Evolutionary conservation across 2,888 invertebrate genomes (phyloP), one percentile per base, ranked within the genome.

Genomic region (Sarcophaga variegata): DNA sequence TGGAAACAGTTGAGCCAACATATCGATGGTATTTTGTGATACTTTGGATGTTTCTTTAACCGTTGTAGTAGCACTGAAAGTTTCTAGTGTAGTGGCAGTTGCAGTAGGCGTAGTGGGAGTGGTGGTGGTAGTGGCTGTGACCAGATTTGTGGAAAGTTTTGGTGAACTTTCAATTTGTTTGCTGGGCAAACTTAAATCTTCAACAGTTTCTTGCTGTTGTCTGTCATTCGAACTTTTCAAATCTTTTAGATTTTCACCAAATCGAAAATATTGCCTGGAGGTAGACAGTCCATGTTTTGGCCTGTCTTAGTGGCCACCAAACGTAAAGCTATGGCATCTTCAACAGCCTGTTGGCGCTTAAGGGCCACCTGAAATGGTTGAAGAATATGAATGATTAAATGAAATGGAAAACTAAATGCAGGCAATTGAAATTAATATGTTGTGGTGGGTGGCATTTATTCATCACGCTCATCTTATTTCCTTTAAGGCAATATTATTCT

Each of bases 341-440:
- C 99, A 0, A 98, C 98, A 0, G 99, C 99, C 94, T 99, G 99
- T 93, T 99, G 98, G 14, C 99, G 95, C 94, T 99, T 99, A 81
- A 99, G 93, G 4, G 99, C 99, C 37, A 99, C 98, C 97, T 98
- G 60, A 59, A 86, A 54, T 54, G 11, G 22, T 47, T 37, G 8
- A 60, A 25, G 64, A 77, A 62, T 59, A 45, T 17, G 22, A 81
- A 75, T 3, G 25, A 54, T 22, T 4, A 62, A 72, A 17, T 54
- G 45, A 60, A n/a, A 63, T 10, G 62, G 75, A 64, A 37, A 37
- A 37, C 10, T 17, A 54, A 14, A 66, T 64, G 22, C 10, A 60
- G 75, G 25, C 79, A 85, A 88, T 88, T 88, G 89, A 89, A 89
- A 89, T 89, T 89, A 88, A 89, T 89, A 89, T 88, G 88, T 37